Conservation (phyloP, 2,797 vertebrate species). For the Jordanella pulchra region DNA sequence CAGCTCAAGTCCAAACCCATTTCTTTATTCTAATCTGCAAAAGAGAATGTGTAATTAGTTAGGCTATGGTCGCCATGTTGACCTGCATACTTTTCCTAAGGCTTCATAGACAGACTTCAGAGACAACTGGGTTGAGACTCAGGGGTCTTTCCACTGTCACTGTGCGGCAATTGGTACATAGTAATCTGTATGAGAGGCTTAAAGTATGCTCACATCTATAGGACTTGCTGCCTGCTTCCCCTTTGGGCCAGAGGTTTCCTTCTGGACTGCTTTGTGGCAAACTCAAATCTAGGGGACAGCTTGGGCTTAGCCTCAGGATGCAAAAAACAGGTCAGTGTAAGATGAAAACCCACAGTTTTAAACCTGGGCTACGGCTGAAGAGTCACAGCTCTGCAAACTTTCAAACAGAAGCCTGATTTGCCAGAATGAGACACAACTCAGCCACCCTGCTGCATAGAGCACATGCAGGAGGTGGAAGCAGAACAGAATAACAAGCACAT, state of each 20-base stretch:
- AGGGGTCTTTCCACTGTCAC: constrained; percentile 55
- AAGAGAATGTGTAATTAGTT: constrained; percentile 25
- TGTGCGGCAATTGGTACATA: constrained; percentile 32
- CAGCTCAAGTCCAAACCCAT: background rate
- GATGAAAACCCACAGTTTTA: constrained; percentile 27
- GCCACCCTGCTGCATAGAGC: constrained; percentile 24
- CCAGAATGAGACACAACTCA: constrained; percentile 42
- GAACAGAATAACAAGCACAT: constrained; percentile 55
- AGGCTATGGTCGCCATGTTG: constrained; percentile 55
- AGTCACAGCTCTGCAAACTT: constrained; percentile 19
- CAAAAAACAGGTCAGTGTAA: constrained; percentile 56
- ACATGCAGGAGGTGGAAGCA: constrained; percentile 36
- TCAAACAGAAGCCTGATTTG: constrained; percentile 36
- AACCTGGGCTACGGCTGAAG: constrained; percentile 40
- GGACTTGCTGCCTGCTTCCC: constrained; percentile 55
- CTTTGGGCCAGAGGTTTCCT: constrained; percentile 46
- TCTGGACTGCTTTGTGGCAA: constrained; percentile 56
- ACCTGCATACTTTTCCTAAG: constrained; percentile 57
- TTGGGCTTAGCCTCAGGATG: constrained; percentile 47
- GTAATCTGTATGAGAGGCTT: constrained; percentile 38
- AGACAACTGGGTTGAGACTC: constrained; percentile 70
- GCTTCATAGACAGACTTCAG: constrained; percentile 57
- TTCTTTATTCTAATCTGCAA: background rate
- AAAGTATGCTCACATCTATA: constrained; percentile 55
- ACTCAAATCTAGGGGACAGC: constrained; percentile 66